A percentile compares a stretch with the other conserved stretches of the same genome.
Evolutionary conservation across 2,888 invertebrate genomes (phyloP).

Genomic region (Agrypnus murinus): DNA sequence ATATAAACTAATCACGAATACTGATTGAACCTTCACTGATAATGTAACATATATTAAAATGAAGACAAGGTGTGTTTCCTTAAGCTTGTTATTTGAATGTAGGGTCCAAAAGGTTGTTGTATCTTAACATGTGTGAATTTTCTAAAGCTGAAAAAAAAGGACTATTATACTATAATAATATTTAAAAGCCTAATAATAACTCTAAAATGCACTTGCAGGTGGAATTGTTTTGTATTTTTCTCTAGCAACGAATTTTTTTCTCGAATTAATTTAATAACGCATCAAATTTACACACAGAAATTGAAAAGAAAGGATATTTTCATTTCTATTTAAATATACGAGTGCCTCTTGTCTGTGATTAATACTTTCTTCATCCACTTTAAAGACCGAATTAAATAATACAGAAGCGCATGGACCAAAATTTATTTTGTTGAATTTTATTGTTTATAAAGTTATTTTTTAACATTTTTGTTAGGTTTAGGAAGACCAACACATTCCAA

Average conservation of each 20-base stretch:
- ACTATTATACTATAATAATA: slow-evolving; percentile 6
- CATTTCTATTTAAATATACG: slow-evolving; percentile 42
- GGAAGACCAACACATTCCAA: no score
- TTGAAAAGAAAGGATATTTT: not conserved
- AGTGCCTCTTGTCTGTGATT: slow-evolving; percentile 71
- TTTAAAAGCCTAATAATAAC: slow-evolving; percentile 17
- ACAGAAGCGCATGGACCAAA: slow-evolving; percentile 55
- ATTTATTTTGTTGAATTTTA: not conserved
- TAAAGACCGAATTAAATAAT: slow-evolving; percentile 58
- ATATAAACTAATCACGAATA: slow-evolving; percentile 37
- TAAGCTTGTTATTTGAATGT: slow-evolving; percentile 45
- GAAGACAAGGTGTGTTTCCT: no score
- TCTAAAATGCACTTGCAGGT: slow-evolving; percentile 29
- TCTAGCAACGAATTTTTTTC: slow-evolving; percentile 47
- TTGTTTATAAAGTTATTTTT: no score
- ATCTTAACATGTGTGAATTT: slow-evolving; percentile 8
- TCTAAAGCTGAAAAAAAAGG: no score
- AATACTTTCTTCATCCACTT: slow-evolving; percentile 61
- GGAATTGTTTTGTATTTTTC: slow-evolving; percentile 35
- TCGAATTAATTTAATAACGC: not conserved
- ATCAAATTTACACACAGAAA: not conserved
- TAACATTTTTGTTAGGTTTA: no score
- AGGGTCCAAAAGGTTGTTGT: slow-evolving; percentile 49
- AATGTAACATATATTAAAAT: no score
- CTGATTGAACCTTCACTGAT: no score